A percentile compares a stretch with the other conserved stretches of the same genome.
These are phyloP conservation scores for Psittacus erithacus DNA, from an alignment of 2,113 vertebrate species.

Conservation along the genomic window DNA sequence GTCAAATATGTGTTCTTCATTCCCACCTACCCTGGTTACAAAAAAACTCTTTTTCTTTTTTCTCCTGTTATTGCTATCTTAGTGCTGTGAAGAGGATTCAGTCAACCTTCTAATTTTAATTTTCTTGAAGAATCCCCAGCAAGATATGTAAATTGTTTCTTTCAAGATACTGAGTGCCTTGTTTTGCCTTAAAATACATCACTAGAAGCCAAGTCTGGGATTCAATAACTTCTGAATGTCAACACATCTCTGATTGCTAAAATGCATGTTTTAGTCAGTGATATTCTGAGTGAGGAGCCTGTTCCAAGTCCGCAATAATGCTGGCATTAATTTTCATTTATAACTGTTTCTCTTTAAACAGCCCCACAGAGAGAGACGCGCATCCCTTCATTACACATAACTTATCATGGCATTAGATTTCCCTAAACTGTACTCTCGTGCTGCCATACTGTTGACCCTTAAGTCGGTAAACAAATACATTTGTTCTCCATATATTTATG, in stretches of 20 bases:
- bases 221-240: constrained; percentile 46
- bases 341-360: constrained; percentile 73
- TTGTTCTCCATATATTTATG: constrained; percentile 72
- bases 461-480: constrained; percentile 77
- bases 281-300: not conserved
- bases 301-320: constrained; percentile 24
- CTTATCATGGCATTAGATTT: constrained; percentile 71
- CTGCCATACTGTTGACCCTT: constrained; percentile 70
- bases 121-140: not conserved
- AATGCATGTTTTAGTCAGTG: not conserved
- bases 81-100: not conserved
- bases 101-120: not conserved
- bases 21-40: not conserved
- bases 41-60: not conserved
- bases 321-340: constrained; percentile 66
- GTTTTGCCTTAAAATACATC: not conserved
- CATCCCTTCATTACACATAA: constrained; percentile 60
- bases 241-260: constrained; percentile 12
- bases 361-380: constrained; percentile 62
- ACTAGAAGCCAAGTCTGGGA: not conserved
- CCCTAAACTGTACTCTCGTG: constrained; percentile 66
- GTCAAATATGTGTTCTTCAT: not conserved
- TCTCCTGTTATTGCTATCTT: not conserved
- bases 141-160: not conserved
- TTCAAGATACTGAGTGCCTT: not conserved